These are phyloP conservation scores for Enhydra lutris DNA, from an alignment of 2,113 vertebrate genomes.

Conservation along the genomic window DNA sequence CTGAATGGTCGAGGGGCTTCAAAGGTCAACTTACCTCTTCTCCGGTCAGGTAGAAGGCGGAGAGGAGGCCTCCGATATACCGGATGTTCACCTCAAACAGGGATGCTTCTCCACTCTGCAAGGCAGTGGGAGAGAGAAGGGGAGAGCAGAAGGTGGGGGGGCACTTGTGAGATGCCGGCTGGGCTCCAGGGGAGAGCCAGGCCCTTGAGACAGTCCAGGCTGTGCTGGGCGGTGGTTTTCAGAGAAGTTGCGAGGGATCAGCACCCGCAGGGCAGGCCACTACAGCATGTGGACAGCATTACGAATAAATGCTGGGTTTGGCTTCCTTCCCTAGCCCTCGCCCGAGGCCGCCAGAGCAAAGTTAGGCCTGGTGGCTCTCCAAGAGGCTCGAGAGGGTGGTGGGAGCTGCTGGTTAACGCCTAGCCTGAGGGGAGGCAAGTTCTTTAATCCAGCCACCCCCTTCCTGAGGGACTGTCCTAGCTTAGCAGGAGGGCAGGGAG, in stretches of 20 bases:
- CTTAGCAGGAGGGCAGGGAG: not conserved
- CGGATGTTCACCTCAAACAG: constrained; percentile 99
- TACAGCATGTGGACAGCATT: not conserved
- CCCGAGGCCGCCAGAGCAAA: not conserved
- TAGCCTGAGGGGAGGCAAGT: not conserved
- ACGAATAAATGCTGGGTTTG: constrained; percentile 33
- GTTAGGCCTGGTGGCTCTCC: constrained; percentile 38
- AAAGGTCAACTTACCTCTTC: constrained; percentile 59
- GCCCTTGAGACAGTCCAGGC: not conserved
- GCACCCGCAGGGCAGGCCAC: not conserved
- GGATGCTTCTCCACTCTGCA: constrained; percentile 95
- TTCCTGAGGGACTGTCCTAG: fast-evolving
- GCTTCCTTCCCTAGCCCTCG: constrained; percentile 33
- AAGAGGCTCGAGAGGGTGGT: not conserved
- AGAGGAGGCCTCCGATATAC: constrained; percentile 92
- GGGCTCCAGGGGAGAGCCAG: not conserved
- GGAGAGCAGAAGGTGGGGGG: not conserved
- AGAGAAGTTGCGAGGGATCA: not conserved
- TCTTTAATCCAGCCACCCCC: not conserved
- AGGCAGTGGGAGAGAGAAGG: not conserved
- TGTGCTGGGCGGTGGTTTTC: not conserved
- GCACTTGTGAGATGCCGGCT: not conserved
- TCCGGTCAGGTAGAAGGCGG: constrained; percentile 68
- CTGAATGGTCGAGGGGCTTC: not conserved
- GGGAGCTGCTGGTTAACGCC: not conserved